Percentiles rank a stretch among this genome's conserved stretches.
Evolutionary conservation across 2,888 invertebrate genomes (phyloP).

Genomic region (Girardia tigrina): DNA sequence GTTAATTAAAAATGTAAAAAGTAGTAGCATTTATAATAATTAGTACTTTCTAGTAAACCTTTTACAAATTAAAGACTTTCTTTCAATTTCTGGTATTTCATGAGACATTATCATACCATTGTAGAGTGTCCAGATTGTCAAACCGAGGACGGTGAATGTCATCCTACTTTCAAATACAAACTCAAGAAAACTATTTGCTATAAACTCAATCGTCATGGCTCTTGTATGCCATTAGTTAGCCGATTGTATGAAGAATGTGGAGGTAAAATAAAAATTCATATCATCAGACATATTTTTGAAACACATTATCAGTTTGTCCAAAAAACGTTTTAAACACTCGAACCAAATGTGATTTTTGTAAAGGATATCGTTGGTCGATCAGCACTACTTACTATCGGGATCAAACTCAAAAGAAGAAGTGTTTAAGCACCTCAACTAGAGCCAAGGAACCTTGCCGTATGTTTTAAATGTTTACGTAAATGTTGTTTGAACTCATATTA

Average conservation of each 20-base stretch:
- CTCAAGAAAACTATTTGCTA: not conserved
- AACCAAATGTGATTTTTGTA: slow-evolving; percentile 6
- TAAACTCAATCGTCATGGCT: slow-evolving; percentile 20
- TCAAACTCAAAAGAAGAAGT: slow-evolving; percentile 2
- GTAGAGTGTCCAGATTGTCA: slow-evolving; percentile 30
- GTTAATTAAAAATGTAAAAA: too few relatives aligned
- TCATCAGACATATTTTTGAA: too few relatives aligned
- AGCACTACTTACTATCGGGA: not conserved
- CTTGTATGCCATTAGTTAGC: slow-evolving; percentile 16
- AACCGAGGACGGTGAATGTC: slow-evolving; percentile 5
- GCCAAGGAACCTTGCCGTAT: not conserved
- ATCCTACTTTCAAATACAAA: slow-evolving; percentile 17
- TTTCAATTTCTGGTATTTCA: too few relatives aligned
- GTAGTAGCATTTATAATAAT: too few relatives aligned
- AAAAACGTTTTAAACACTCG: not conserved
- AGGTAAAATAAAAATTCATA: slow-evolving; percentile 28
- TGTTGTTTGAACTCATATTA: not conserved
- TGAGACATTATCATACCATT: too few relatives aligned
- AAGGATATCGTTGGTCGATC: not conserved
- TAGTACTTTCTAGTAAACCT: too few relatives aligned
- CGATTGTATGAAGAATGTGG: slow-evolving; percentile 18
- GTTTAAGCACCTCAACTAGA: not conserved
- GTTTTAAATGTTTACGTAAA: not conserved
- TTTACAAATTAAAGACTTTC: too few relatives aligned
- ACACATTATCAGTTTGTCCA: not conserved